Evolutionary conservation across 2,113 vertebrate species (phyloP).

Genomic region (Triplophysa rosa): DNA sequence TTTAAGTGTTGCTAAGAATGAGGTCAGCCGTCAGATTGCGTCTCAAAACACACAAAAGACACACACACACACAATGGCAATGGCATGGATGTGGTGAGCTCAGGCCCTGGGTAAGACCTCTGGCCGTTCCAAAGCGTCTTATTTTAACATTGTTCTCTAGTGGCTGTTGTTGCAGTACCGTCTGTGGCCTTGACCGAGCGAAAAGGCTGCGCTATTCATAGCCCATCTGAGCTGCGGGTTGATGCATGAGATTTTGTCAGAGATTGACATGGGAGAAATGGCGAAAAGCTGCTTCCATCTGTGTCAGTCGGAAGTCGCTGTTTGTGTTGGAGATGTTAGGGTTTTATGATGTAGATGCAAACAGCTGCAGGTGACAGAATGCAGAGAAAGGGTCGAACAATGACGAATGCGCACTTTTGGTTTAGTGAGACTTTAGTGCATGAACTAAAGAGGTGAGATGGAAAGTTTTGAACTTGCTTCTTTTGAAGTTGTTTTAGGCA

Average conservation of each 20-base stretch:
- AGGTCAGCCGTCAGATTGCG: background rate
- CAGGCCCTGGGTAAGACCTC: background rate
- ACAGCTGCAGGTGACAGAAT: conserved; percentile 23
- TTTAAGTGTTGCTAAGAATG: background rate
- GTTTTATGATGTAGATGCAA: conserved; percentile 36
- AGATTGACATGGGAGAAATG: conserved; percentile 33
- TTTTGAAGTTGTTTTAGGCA: no score
- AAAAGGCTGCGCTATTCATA: background rate
- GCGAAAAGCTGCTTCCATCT: conserved; percentile 25
- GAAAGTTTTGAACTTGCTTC: background rate
- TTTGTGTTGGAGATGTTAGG: conserved; percentile 8
- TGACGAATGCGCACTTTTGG: background rate
- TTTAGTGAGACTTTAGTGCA: background rate
- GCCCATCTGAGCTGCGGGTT: conserved; percentile 29
- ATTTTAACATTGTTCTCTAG: conserved; percentile 4
- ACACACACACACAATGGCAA: conserved; percentile 2
- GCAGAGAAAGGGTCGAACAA: conserved; percentile 18
- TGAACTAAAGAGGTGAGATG: background rate
- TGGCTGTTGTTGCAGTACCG: background rate
- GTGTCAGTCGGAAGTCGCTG: conserved; percentile 25
- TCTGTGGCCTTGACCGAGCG: conserved; percentile 36
- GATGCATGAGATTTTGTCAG: conserved; percentile 22
- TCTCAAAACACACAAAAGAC: background rate
- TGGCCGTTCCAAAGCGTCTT: conserved; percentile 21
- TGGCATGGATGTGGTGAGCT: background rate